Conservation (phyloP, 2,888 invertebrate genomes). For the Thumatha senex region DNA sequence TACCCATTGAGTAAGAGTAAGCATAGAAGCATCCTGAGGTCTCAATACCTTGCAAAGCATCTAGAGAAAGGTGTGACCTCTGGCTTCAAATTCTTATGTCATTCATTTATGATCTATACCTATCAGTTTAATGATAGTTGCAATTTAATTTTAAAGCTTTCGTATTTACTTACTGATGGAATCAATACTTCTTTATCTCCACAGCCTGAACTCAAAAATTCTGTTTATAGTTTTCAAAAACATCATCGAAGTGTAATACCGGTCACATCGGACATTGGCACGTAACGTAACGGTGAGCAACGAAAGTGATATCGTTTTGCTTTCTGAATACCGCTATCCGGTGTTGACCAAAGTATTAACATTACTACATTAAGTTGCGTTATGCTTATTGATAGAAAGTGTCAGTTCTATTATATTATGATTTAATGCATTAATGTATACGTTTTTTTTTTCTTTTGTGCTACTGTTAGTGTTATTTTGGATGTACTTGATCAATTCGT, state of each 20-base stretch:
- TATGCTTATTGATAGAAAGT: slow-evolving; percentile 53
- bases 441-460: too few relatives aligned
- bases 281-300: slow-evolving; percentile 45
- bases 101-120: too few relatives aligned
- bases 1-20: not conserved
- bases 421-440: too few relatives aligned
- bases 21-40: not conserved
- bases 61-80: slow-evolving; percentile 7
- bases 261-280: slow-evolving; percentile 51
- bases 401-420: slow-evolving; percentile 15
- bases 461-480: too few relatives aligned
- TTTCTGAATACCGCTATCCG: slow-evolving; percentile 60
- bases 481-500: too few relatives aligned
- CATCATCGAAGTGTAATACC: not conserved
- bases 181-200: too few relatives aligned
- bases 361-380: slow-evolving; percentile 42
- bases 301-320: slow-evolving; percentile 75
- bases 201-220: too few relatives aligned
- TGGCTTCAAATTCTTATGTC: not conserved
- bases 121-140: not conserved
- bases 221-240: too few relatives aligned
- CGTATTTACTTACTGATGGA: too few relatives aligned
- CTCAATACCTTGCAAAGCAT: not conserved
- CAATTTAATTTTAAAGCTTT: not conserved
- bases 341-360: slow-evolving; percentile 50